Evolutionary conservation across 2,888 invertebrate species (phyloP).

Genomic region (Lasioglossum zephyrum): DNA sequence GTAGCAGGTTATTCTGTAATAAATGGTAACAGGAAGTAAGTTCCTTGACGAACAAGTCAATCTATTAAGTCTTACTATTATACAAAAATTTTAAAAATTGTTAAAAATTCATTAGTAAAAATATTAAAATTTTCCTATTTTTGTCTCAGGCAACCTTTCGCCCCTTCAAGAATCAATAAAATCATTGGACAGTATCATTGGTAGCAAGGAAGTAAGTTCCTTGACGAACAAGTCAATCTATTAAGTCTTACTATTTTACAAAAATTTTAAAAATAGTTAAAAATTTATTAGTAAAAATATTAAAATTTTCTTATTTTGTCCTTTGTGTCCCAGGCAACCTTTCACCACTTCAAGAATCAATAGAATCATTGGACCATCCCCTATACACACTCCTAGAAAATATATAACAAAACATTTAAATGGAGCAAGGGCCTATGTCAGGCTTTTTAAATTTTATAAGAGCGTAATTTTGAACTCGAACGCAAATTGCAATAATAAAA

Average conservation of each 20-base stretch:
- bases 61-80: background rate
- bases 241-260: background rate
- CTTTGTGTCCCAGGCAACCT: background rate
- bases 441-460: no score
- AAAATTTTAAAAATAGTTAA: background rate
- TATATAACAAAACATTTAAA: background rate
- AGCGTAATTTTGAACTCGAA: no score
- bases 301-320: no score
- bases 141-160: no score
- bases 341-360: background rate
- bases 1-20: background rate
- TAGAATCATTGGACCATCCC: background rate
- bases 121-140: background rate
- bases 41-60: background rate
- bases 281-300: no score
- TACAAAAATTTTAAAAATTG: background rate
- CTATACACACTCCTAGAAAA: background rate
- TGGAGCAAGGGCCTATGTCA: no score
- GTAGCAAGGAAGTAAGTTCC: background rate
- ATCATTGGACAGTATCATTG: no score
- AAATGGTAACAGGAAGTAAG: background rate
- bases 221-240: background rate
- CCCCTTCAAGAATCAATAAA: no score
- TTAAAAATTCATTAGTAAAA: no score
- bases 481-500: no score